Conservation (phyloP, 2,888 invertebrate genomes). For the Polymixis flavicincta region DNA sequence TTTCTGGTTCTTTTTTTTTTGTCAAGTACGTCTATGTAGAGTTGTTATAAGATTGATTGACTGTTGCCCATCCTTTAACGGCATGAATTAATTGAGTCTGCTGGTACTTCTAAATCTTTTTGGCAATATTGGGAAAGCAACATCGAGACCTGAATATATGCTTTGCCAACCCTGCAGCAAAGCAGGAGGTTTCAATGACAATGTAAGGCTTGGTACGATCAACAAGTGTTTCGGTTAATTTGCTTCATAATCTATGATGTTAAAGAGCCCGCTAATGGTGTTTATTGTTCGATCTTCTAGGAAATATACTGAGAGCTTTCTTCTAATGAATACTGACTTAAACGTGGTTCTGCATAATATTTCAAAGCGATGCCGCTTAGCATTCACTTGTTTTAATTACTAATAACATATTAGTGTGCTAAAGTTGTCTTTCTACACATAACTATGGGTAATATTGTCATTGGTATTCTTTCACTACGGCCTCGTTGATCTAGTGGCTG, state of each 20-base stretch:
- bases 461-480: background rate
- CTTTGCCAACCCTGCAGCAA: constrained; percentile 26
- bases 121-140: background rate
- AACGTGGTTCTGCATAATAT: constrained; percentile 35
- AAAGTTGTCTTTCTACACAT: background rate
- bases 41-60: too few relatives aligned
- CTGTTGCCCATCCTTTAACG: too few relatives aligned
- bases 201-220: constrained; percentile 23
- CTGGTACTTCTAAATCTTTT: too few relatives aligned
- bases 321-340: constrained; percentile 37
- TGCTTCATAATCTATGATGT: constrained; percentile 42
- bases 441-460: too few relatives aligned
- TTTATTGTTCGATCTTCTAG: constrained; percentile 41
- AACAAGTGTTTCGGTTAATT: constrained; percentile 50
- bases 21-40: too few relatives aligned
- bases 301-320: constrained; percentile 41
- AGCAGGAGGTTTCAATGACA: constrained; percentile 25
- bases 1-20: too few relatives aligned
- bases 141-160: background rate
- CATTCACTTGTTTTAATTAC: constrained; percentile 26
- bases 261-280: constrained; percentile 45
- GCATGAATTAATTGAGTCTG: too few relatives aligned
- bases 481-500: too few relatives aligned
- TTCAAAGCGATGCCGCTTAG: constrained; percentile 28
- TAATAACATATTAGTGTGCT: background rate